Conservation (phyloP, 1,140 invertebrate genomes). For the Caenorhabditis elegans region WBcel235 BX284602.5:2626501-2627000, state of each 20-base stretch:
- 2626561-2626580: neutral
- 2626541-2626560: neutral
- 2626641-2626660: neutral
- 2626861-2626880: neutral
- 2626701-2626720: too few species aligned
- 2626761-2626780: neutral
- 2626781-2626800: neutral
- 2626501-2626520: neutral
- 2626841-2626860: neutral
- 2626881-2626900: neutral
- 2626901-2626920: too few species aligned
- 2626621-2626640: neutral
- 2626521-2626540: neutral
- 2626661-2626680: neutral
- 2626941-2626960: too few species aligned
- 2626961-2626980: too few species aligned
- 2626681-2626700: neutral
- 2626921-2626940: too few species aligned
- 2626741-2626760: neutral
- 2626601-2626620: neutral
- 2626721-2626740: neutral
- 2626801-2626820: too few species aligned
- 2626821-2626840: too few species aligned
- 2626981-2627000: too few species aligned
- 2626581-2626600: neutral